phyloP scores from a whole-genome alignment of 2,113 vertebrate genomes.

The Rhinoderma darwinii region DNA sequence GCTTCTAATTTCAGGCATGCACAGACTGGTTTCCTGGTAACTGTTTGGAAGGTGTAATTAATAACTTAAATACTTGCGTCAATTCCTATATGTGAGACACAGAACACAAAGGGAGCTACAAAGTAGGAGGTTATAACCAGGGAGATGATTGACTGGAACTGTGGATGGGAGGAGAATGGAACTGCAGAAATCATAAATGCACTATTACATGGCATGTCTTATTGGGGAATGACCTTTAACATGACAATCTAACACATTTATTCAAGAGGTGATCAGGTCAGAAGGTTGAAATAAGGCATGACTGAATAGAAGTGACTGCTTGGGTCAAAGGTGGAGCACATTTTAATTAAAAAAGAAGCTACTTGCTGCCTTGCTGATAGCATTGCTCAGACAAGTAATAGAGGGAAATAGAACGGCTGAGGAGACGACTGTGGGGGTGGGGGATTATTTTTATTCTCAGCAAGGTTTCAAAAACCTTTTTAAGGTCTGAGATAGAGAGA shows the following conservation, averaged over 20 bases:
- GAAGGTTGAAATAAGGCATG: neutral
- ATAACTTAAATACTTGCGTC: conserved; percentile 50
- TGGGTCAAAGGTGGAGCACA: conserved; percentile 28
- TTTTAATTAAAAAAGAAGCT: conserved; percentile 44
- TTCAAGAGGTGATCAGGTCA: conserved; percentile 44
- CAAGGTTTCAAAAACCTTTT: neutral
- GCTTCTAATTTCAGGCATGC: conserved; percentile 43
- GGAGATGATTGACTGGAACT: conserved; percentile 13
- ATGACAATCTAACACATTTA: neutral
- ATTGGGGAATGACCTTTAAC: conserved; percentile 16
- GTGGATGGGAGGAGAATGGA: neutral
- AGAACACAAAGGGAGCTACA: conserved; percentile 9
- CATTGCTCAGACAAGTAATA: neutral
- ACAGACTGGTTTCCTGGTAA: conserved; percentile 49
- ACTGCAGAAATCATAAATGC: neutral
- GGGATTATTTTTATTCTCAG: neutral
- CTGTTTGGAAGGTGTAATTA: conserved; percentile 38
- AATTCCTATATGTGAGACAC: conserved; percentile 39
- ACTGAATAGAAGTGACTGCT: conserved; percentile 29
- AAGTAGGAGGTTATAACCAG: neutral
- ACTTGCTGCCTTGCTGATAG: neutral
- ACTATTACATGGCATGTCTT: neutral
- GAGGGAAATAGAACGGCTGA: neutral
- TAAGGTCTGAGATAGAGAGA: neutral
- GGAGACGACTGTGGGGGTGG: neutral